Conservation (phyloP, 2,888 invertebrate species). For the Drosophila hamatofila region DNA sequence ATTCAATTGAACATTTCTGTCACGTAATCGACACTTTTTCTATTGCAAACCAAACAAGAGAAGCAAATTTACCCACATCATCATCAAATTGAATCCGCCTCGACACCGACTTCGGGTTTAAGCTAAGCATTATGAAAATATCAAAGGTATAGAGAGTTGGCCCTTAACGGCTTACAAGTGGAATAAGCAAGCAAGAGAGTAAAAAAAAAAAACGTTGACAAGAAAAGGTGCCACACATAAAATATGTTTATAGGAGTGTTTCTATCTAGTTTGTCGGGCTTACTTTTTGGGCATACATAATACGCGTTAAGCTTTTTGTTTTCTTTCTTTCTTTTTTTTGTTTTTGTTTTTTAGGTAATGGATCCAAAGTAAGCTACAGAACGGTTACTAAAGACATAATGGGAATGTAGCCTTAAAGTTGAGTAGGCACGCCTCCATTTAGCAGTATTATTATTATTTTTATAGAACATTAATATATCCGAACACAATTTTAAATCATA, state of each 20-base stretch:
- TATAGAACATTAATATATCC: not conserved
- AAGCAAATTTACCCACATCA: conserved; percentile 70
- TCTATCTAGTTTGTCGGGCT: conserved; percentile 13
- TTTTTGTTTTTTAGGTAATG: not conserved
- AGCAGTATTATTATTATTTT: not conserved
- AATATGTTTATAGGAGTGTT: conserved; percentile 57
- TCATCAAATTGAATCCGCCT: conserved; percentile 27
- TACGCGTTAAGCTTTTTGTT: conserved; percentile 4
- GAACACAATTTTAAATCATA: not conserved
- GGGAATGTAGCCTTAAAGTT: not conserved
- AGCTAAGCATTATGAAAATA: conserved; percentile 55
- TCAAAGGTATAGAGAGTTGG: conserved; percentile 52
- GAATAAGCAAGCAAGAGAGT: conserved; percentile 39
- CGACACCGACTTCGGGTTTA: conserved; percentile 7
- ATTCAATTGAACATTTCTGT: conserved; percentile 80
- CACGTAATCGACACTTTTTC: conserved; percentile 78
- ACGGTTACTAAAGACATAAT: not conserved
- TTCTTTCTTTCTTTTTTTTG: no score
- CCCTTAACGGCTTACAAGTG: conserved; percentile 66
- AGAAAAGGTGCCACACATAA: conserved; percentile 64
- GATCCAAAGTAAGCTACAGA: not conserved
- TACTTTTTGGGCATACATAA: conserved; percentile 8
- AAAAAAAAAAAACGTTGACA: conserved; percentile 51
- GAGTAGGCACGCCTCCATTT: not conserved
- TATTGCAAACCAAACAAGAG: conserved; percentile 64